phyloP scores from a whole-genome alignment of 2,888 invertebrate genomes.

The Mythimna albipuncta region DNA sequence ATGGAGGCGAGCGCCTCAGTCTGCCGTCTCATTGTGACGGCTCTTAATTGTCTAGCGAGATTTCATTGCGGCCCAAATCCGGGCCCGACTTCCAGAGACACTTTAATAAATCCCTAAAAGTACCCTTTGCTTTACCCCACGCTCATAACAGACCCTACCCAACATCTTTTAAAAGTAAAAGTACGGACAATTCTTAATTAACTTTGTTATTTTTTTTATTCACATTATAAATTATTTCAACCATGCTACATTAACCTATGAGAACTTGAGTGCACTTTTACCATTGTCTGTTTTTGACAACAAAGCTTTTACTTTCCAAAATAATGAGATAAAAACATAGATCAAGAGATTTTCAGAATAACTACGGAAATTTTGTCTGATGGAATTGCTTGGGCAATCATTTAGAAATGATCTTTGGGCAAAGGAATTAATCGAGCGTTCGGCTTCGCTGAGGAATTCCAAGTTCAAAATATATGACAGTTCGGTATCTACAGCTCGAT shows the following conservation, averaged over 20 bases:
- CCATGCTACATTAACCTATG: conserved; percentile 44
- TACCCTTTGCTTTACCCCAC: conserved; percentile 41
- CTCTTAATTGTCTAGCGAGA: conserved; percentile 80
- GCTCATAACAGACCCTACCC: conserved; percentile 34
- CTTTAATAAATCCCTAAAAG: conserved; percentile 70
- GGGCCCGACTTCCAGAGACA: conserved; percentile 69
- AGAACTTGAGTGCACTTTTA: conserved; percentile 52
- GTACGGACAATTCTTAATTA: conserved; percentile 40
- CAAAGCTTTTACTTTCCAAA: conserved; percentile 47
- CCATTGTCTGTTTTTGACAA: conserved; percentile 49
- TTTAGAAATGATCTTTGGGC: conserved; percentile 49
- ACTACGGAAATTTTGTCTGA: conserved; percentile 15
- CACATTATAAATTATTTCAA: conserved; percentile 29
- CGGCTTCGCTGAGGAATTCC: conserved; percentile 20
- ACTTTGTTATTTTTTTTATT: conserved; percentile 32
- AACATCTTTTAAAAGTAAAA: conserved; percentile 39
- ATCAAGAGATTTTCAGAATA: conserved; percentile 35
- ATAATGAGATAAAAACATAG: conserved; percentile 44
- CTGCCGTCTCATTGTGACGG: conserved; percentile 72
- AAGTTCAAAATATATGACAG: conserved; percentile 13
- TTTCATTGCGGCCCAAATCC: conserved; percentile 79
- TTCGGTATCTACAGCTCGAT: conserved; percentile 5
- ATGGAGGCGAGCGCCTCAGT: conserved; percentile 59
- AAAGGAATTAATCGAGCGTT: conserved; percentile 39
- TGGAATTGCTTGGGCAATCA: conserved; percentile 37